phyloP scores from a whole-genome alignment of 2,113 vertebrate species.

The Xenopus tropicalis region UCB_Xtro_10.0 CM004449.2:30661001-30661500 shows the following conservation, averaged over 20 bases:
- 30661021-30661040: slow-evolving; percentile 37
- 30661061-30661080: slow-evolving; percentile 40
- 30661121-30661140: slow-evolving; percentile 37
- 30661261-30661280: background rate
- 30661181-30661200: background rate
- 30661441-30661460: too few relatives aligned
- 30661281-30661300: background rate
- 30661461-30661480: too few relatives aligned
- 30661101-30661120: slow-evolving; percentile 43
- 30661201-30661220: slow-evolving; percentile 9
- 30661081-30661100: slow-evolving; percentile 37
- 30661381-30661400: too few relatives aligned
- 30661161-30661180: slow-evolving; percentile 2
- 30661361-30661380: too few relatives aligned
- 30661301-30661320: background rate
- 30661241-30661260: background rate
- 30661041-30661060: slow-evolving; percentile 33
- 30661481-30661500: too few relatives aligned
- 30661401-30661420: too few relatives aligned
- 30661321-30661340: too few relatives aligned
- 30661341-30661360: too few relatives aligned
- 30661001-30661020: slow-evolving; percentile 41
- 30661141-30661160: slow-evolving; percentile 33
- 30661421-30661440: too few relatives aligned
- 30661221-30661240: background rate